A percentile compares a stretch with the other conserved stretches of the same genome.
phyloP scores from a whole-genome alignment of 2,797 vertebrate genomes.

The Myripristis murdjan region DNA sequence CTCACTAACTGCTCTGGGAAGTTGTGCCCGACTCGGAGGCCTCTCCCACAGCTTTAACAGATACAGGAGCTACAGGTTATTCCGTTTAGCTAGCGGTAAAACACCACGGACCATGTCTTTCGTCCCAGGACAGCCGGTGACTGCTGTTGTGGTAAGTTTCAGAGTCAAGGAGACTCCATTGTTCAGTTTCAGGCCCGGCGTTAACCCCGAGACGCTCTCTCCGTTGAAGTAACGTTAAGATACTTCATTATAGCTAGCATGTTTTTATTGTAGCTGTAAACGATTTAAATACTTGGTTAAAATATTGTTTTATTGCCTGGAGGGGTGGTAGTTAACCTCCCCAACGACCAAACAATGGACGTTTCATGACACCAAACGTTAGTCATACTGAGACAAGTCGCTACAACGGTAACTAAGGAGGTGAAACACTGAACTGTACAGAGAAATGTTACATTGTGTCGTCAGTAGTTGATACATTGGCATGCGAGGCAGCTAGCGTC shows the following conservation, averaged over 20 bases:
- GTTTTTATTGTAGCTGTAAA: not conserved
- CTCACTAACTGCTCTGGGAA: slow-evolving; percentile 43
- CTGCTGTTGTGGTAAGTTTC: slow-evolving; percentile 86
- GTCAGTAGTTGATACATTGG: not conserved
- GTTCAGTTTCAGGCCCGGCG: slow-evolving; percentile 29
- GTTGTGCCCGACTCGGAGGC: slow-evolving; percentile 10
- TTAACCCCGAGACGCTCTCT: not conserved
- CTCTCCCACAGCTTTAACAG: not conserved
- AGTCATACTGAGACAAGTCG: not conserved
- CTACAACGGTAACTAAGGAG: not conserved
- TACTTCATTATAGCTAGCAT: rapidly evolving
- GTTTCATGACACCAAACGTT: not conserved
- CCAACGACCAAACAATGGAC: not conserved
- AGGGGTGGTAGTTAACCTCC: not conserved
- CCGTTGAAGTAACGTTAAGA: not conserved
- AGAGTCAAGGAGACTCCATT: slow-evolving; percentile 40
- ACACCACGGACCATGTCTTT: slow-evolving; percentile 73
- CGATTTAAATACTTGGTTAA: slow-evolving; percentile 11
- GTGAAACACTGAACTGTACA: no score
- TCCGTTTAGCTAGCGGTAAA: not conserved
- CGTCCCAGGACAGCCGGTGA: slow-evolving; percentile 84
- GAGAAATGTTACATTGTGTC: not conserved
- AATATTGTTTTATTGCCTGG: not conserved
- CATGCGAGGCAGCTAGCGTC: not conserved
- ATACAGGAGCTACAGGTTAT: not conserved